phyloP scores from a whole-genome alignment of 2,888 invertebrate species.

The Ypsolopha sequella region DNA sequence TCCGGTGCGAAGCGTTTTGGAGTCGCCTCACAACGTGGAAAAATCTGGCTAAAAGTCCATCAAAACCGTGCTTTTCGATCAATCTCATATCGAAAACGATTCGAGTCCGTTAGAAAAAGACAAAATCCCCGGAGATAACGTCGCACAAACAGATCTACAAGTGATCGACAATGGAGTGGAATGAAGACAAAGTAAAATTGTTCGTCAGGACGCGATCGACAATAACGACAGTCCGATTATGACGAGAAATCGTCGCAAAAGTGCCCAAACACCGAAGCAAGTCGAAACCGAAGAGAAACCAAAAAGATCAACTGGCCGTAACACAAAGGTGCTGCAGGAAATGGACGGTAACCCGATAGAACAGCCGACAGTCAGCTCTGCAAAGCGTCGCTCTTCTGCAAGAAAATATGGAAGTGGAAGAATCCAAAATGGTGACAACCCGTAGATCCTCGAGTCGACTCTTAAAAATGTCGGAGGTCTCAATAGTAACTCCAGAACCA shows the following conservation, averaged over 20 bases:
- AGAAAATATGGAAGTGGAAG: too few species aligned
- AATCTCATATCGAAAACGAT: slow-evolving; percentile 22
- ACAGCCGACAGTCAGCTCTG: neutral
- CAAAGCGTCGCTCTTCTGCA: too few species aligned
- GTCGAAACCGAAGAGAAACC: slow-evolving; percentile 22
- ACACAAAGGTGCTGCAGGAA: neutral
- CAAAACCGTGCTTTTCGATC: slow-evolving; percentile 44
- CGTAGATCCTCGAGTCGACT: too few species aligned
- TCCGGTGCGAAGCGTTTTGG: slow-evolving; percentile 51
- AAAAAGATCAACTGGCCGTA: slow-evolving; percentile 10
- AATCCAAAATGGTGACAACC: too few species aligned
- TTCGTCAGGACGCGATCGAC: slow-evolving; percentile 30
- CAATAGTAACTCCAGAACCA: too few species aligned
- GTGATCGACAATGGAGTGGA: slow-evolving; percentile 14
- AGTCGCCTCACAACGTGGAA: slow-evolving; percentile 19
- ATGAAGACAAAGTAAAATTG: slow-evolving; percentile 20
- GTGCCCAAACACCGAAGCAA: too few species aligned
- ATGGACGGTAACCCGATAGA: neutral
- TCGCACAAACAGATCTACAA: neutral
- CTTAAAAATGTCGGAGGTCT: too few species aligned
- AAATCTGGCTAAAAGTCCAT: slow-evolving; percentile 36
- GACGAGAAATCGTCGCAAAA: slow-evolving; percentile 41
- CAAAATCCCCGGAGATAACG: slow-evolving; percentile 10
- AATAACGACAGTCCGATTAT: slow-evolving; percentile 21
- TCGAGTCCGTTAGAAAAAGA: neutral